Percentiles rank a stretch among this genome's conserved stretches.
Evolutionary conservation across 2,888 invertebrate species (phyloP).

Genomic region (Pseudeuparius sepicola): DNA sequence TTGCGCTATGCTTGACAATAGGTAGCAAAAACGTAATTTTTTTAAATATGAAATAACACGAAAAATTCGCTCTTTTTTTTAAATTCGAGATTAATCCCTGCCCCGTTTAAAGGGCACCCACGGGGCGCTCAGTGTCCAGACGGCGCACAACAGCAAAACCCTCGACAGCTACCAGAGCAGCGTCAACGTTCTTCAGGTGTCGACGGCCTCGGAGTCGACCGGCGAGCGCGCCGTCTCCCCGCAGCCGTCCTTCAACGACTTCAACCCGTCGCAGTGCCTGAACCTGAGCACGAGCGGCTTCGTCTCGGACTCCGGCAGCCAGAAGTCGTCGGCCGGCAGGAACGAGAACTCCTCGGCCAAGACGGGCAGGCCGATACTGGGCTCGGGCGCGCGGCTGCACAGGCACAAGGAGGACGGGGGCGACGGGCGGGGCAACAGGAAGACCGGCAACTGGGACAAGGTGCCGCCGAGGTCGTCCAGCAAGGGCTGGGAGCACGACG

Average conservation of each 20-base stretch:
- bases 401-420: slow-evolving; percentile 14
- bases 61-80: too few relatives aligned
- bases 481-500: slow-evolving; percentile 38
- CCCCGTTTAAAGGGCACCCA: slow-evolving; percentile 27
- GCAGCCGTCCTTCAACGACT: too few relatives aligned
- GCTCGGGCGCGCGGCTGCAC: slow-evolving; percentile 32
- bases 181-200: slow-evolving; percentile 35
- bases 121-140: slow-evolving; percentile 32
- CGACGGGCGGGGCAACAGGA: slow-evolving; percentile 16
- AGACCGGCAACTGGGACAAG: slow-evolving; percentile 17
- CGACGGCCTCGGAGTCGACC: slow-evolving; percentile 22
- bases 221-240: slow-evolving; percentile 14
- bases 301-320: slow-evolving; percentile 19
- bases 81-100: slow-evolving; percentile 1
- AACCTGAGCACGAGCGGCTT: too few relatives aligned
- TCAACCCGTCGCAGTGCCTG: too few relatives aligned
- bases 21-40: too few relatives aligned
- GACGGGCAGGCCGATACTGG: slow-evolving; percentile 33
- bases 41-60: too few relatives aligned
- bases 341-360: too few relatives aligned
- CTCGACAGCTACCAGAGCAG: slow-evolving; percentile 33
- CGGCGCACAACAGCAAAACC: slow-evolving; percentile 30
- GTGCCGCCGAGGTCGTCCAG: slow-evolving; percentile 17
- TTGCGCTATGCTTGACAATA: too few relatives aligned
- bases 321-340: slow-evolving; percentile 14